A percentile compares a stretch with the other conserved stretches of the same genome.
Evolutionary conservation across 2,113 vertebrate species (phyloP).

Genomic region (Ctenodactylus gundi): DNA sequence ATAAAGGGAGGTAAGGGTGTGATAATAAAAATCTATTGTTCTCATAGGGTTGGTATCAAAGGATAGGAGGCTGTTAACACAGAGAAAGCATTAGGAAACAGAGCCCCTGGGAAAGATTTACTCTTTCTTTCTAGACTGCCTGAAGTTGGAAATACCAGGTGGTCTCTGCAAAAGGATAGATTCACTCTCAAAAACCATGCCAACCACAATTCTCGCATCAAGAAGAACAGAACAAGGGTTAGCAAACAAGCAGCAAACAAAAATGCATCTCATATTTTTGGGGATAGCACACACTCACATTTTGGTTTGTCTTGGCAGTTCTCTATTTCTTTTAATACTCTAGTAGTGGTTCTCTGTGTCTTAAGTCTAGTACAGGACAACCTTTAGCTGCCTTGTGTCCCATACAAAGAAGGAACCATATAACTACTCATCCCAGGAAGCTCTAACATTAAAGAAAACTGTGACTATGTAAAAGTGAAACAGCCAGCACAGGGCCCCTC

Average conservation of each 20-base stretch:
- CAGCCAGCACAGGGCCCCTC: not conserved
- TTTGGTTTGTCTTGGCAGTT: not conserved
- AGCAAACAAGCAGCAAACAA: not conserved
- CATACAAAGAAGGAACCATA: not conserved
- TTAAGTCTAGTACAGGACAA: not conserved
- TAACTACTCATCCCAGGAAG: not conserved
- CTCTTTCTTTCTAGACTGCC: not conserved
- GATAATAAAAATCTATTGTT: conserved; percentile 26
- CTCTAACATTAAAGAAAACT: conserved; percentile 1
- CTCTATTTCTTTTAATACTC: not conserved
- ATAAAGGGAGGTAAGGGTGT: not conserved
- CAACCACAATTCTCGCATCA: not conserved
- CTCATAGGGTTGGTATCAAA: conserved; percentile 4
- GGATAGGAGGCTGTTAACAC: not conserved
- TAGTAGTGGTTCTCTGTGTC: not conserved
- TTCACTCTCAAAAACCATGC: not conserved
- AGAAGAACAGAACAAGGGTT: not conserved
- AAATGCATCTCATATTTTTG: not conserved
- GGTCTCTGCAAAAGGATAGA: conserved; percentile 38
- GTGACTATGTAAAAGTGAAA: conserved; percentile 1
- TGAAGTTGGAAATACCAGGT: conserved; percentile 38
- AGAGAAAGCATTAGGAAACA: not conserved
- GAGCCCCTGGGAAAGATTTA: conserved; percentile 5
- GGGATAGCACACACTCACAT: not conserved
- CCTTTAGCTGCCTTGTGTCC: not conserved